These are phyloP conservation scores for Agrochola lota DNA, from an alignment of 2,888 invertebrate species.

Conservation along the genomic window DNA sequence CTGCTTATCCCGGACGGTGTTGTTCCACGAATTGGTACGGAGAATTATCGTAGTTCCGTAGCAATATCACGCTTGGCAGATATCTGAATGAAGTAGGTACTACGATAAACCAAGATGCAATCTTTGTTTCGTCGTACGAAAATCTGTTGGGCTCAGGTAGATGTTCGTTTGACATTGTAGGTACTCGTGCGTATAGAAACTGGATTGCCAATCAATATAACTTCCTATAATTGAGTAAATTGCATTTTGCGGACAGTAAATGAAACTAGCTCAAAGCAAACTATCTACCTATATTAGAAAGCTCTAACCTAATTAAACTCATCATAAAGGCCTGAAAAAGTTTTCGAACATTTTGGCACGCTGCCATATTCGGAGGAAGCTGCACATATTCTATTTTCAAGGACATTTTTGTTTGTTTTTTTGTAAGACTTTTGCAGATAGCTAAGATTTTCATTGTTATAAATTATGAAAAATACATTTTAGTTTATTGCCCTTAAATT, in stretches of 20 bases:
- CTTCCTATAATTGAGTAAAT: background rate
- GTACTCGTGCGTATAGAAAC: background rate
- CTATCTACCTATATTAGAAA: background rate
- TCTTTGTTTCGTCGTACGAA: background rate
- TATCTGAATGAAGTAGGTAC: slow-evolving; percentile 11
- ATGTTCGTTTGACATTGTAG: background rate
- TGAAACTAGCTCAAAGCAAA: background rate
- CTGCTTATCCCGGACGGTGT: background rate
- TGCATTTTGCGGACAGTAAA: background rate
- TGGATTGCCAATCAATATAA: background rate
- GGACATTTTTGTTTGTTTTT: slow-evolving; percentile 1
- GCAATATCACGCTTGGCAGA: slow-evolving; percentile 34
- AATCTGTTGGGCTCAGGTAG: background rate
- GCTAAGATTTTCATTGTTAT: background rate
- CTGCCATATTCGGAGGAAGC: slow-evolving; percentile 4
- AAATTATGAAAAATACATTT: background rate
- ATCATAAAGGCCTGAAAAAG: background rate
- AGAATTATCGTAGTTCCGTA: background rate
- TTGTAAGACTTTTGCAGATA: background rate
- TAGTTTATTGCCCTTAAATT: background rate
- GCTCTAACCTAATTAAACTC: slow-evolving; percentile 27
- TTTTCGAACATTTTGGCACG: slow-evolving; percentile 16
- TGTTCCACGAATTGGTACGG: background rate
- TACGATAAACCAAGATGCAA: background rate
- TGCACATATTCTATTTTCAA: slow-evolving; percentile 15